phyloP scores from a whole-genome alignment of 2,113 vertebrate species.

The Chaetodon trifascialis region DNA sequence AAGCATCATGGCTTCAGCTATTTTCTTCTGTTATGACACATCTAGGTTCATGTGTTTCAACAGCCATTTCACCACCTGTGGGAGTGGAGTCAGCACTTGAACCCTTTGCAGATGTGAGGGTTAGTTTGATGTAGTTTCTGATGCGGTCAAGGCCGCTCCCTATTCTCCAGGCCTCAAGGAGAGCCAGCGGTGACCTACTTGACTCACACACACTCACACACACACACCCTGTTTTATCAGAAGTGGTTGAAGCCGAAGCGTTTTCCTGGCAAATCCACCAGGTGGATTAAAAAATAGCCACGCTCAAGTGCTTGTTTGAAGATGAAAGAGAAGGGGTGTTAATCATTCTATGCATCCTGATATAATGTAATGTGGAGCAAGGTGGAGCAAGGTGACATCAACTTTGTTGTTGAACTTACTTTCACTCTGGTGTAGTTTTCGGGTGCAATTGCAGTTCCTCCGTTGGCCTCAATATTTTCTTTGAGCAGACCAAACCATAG shows the following conservation, averaged over 20 bases:
- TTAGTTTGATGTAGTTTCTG: slow-evolving; percentile 33
- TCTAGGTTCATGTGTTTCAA: slow-evolving; percentile 34
- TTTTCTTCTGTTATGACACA: slow-evolving; percentile 46
- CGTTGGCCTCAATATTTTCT: slow-evolving; percentile 89
- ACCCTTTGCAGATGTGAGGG: slow-evolving; percentile 53
- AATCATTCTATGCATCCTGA: neutral
- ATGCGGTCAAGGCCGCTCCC: slow-evolving; percentile 68
- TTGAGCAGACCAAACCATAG: slow-evolving; percentile 93
- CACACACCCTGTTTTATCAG: slow-evolving; percentile 66
- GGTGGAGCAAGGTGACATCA: neutral
- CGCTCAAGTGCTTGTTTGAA: neutral
- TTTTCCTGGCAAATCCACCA: slow-evolving; percentile 34
- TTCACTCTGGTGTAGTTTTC: slow-evolving; percentile 79
- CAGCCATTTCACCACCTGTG: slow-evolving; percentile 54
- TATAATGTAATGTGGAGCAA: too few species aligned
- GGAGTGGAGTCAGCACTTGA: slow-evolving; percentile 57
- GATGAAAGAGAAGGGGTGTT: neutral
- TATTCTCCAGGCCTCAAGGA: slow-evolving; percentile 54
- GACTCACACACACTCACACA: slow-evolving; percentile 59
- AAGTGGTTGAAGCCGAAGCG: slow-evolving; percentile 20
- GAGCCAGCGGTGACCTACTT: slow-evolving; percentile 67
- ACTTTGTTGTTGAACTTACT: slow-evolving; percentile 61
- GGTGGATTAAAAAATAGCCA: slow-evolving; percentile 34
- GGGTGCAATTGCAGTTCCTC: slow-evolving; percentile 76
- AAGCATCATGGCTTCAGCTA: neutral